Evolutionary conservation across 1,140 invertebrate genomes (phyloP).

Genomic region (Nautilus pompilius): DNA sequence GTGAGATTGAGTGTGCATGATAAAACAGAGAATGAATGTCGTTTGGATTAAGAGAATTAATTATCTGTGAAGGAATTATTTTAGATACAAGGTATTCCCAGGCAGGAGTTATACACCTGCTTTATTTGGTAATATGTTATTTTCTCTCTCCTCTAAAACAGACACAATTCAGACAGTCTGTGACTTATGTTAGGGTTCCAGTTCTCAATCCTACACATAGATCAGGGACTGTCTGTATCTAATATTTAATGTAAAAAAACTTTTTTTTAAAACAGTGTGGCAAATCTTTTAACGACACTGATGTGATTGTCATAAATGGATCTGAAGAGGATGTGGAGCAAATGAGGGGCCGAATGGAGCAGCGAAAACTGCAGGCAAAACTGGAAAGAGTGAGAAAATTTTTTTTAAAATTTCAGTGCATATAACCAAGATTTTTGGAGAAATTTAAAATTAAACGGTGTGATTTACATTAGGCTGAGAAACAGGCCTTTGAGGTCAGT

Average conservation of each 20-base stretch:
- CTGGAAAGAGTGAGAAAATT: slow-evolving; percentile 60
- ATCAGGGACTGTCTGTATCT: background rate
- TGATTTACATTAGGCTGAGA: too few relatives aligned
- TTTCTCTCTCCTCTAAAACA: too few relatives aligned
- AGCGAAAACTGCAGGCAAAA: slow-evolving; percentile 67
- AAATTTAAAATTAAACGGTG: background rate
- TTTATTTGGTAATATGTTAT: too few relatives aligned
- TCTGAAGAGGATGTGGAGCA: slow-evolving; percentile 38
- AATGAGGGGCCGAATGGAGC: slow-evolving; percentile 64
- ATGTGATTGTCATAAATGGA: slow-evolving; percentile 74
- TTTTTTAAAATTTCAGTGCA: background rate
- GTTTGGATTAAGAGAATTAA: too few relatives aligned
- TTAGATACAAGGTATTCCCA: too few relatives aligned
- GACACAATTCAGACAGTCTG: too few relatives aligned
- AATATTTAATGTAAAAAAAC: too few relatives aligned
- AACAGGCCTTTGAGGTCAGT: too few relatives aligned
- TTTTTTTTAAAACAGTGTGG: slow-evolving; percentile 67
- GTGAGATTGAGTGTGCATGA: too few relatives aligned
- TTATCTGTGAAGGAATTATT: too few relatives aligned
- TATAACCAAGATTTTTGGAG: background rate
- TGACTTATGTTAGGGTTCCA: background rate
- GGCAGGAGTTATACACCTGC: too few relatives aligned
- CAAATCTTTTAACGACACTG: slow-evolving; percentile 69
- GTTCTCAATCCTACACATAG: background rate
- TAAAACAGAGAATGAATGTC: too few relatives aligned